Evolutionary conservation across 2,797 vertebrate genomes (phyloP).

Genomic region (Chaenodraco wilsoni): DNA sequence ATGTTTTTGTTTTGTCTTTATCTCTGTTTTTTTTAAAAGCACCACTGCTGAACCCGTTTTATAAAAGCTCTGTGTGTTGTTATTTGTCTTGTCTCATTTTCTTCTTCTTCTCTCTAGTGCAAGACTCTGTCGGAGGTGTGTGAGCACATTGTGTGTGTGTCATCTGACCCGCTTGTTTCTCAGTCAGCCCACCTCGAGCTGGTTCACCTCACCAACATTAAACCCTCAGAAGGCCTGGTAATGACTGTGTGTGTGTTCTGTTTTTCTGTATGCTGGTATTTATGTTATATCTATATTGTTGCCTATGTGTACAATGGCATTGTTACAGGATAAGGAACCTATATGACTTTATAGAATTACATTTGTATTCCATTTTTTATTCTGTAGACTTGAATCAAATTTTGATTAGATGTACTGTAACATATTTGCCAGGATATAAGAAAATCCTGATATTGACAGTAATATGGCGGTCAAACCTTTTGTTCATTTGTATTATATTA

Average conservation of each 20-base stretch:
- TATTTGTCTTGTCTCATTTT: not conserved
- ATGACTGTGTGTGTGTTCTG: slow-evolving; percentile 38
- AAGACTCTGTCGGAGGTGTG: slow-evolving; percentile 94
- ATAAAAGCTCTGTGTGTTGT: slow-evolving; percentile 5
- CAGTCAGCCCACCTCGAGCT: slow-evolving; percentile 95
- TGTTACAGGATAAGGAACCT: not conserved
- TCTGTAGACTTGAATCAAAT: not conserved
- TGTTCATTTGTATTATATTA: too few species aligned
- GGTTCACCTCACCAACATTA: slow-evolving; percentile 95
- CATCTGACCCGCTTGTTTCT: slow-evolving; percentile 80
- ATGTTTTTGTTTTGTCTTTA: not conserved
- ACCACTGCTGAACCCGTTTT: not conserved
- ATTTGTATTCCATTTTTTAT: not conserved
- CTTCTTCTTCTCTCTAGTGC: slow-evolving; percentile 80
- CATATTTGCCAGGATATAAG: not conserved
- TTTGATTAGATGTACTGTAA: not conserved
- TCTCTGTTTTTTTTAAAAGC: slow-evolving; percentile 4
- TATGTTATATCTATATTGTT: not conserved
- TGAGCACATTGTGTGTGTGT: slow-evolving; percentile 94
- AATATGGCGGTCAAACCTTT: not conserved
- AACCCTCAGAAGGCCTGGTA: slow-evolving; percentile 95
- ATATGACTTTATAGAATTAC: too few species aligned
- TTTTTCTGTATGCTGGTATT: not conserved
- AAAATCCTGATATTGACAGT: not conserved
- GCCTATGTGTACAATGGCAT: not conserved